Conservation (phyloP, 1,140 invertebrate genomes). For the Aphaenogaster rudis region DNA sequence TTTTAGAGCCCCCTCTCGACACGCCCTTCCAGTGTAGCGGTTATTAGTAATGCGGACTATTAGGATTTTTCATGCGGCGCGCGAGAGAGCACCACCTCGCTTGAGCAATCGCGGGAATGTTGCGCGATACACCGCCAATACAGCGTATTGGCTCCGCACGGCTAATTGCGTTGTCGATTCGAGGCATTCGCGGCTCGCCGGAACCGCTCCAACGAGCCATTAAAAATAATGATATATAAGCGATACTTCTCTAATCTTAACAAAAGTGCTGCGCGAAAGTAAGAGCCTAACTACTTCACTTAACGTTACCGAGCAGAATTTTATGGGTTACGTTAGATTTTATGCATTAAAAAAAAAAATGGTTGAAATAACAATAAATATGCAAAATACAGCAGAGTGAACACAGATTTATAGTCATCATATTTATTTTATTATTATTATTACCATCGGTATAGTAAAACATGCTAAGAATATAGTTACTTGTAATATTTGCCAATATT, state of each 20-base stretch:
- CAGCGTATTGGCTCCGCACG: background rate
- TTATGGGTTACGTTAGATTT: background rate
- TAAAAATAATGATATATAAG: slow-evolving; percentile 23
- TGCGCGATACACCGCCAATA: slow-evolving; percentile 3
- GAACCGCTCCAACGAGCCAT: background rate
- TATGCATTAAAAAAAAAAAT: background rate
- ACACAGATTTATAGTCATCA: no score
- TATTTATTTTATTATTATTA: no score
- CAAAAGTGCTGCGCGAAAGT: slow-evolving; percentile 6
- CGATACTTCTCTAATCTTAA: background rate
- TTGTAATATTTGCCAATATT: no score
- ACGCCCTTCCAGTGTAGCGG: slow-evolving; percentile 84
- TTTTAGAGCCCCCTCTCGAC: slow-evolving; percentile 81
- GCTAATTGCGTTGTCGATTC: slow-evolving; percentile 49
- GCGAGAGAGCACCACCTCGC: slow-evolving; percentile 46
- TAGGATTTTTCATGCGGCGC: slow-evolving; percentile 78
- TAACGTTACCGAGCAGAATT: background rate
- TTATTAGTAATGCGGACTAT: slow-evolving; percentile 82
- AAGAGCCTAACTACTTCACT: background rate
- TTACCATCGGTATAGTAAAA: no score
- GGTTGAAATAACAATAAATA: no score
- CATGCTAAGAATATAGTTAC: no score
- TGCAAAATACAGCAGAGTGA: no score
- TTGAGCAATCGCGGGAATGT: slow-evolving; percentile 50
- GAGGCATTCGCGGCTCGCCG: slow-evolving; percentile 20